phyloP scores from a whole-genome alignment of 2,888 invertebrate genomes.

The Temnothorax rugatulus region DNA sequence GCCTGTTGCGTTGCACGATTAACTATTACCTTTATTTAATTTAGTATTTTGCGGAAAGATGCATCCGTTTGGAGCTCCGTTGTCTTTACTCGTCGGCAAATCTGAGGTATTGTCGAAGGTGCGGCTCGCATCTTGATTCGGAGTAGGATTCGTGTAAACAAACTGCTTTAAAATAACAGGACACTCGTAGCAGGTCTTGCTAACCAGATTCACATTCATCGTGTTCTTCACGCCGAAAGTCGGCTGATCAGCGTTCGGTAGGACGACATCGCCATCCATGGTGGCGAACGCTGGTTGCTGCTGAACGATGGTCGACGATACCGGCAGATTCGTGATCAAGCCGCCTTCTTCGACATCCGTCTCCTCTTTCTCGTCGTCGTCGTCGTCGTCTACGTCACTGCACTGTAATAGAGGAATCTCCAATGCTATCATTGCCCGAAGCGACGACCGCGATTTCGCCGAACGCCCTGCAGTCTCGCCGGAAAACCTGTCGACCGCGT shows the following conservation, averaged over 20 bases:
- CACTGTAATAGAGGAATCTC: slow-evolving; percentile 64
- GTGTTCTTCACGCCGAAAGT: slow-evolving; percentile 90
- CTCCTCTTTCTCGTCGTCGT: slow-evolving; percentile 60
- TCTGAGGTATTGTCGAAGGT: too few relatives aligned
- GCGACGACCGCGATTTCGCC: too few relatives aligned
- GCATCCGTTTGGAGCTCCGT: too few relatives aligned
- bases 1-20: too few relatives aligned
- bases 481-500: too few relatives aligned
- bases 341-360: slow-evolving; percentile 68
- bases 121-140: not conserved
- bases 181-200: slow-evolving; percentile 86
- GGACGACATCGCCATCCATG: slow-evolving; percentile 69
- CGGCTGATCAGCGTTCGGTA: slow-evolving; percentile 81
- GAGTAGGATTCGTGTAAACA: slow-evolving; percentile 86
- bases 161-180: slow-evolving; percentile 93
- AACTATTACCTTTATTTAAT: too few relatives aligned
- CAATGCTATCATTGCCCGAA: too few relatives aligned
- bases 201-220: slow-evolving; percentile 91
- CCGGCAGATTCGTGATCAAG: slow-evolving; percentile 65
- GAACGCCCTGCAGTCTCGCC: too few relatives aligned
- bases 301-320: slow-evolving; percentile 61
- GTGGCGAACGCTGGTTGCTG: slow-evolving; percentile 69
- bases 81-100: too few relatives aligned
- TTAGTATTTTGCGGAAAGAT: too few relatives aligned
- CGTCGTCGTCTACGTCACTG: too few relatives aligned